phyloP scores from a whole-genome alignment of 2,113 vertebrate genomes.

The Aythya baeri region DNA sequence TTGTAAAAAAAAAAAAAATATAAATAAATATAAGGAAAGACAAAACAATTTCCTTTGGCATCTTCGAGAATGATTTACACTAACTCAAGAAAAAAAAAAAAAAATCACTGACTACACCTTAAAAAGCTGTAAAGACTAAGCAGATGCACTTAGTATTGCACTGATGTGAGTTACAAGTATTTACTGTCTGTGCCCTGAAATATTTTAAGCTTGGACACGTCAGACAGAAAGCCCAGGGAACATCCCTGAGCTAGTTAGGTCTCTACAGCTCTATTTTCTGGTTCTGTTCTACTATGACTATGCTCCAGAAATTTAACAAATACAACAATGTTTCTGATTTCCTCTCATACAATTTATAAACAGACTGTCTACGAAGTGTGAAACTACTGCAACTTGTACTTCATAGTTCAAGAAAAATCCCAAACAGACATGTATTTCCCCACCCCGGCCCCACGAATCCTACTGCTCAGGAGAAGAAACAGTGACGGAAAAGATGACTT shows the following conservation, averaged over 20 bases:
- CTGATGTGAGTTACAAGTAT: constrained; percentile 58
- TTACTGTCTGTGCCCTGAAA: constrained; percentile 28
- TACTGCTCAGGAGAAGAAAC: constrained; percentile 30
- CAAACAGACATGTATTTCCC: neutral
- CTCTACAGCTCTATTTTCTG: neutral
- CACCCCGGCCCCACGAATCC: neutral
- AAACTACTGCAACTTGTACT: neutral
- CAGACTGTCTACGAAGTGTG: neutral
- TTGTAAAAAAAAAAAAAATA: constrained; percentile 42
- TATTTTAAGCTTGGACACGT: neutral
- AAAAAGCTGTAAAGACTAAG: constrained; percentile 61
- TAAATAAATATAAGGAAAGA: constrained; percentile 68
- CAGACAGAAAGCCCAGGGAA: neutral
- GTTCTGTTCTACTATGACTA: neutral
- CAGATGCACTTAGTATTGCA: constrained; percentile 69
- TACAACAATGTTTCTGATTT: constrained; percentile 67
- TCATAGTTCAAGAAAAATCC: constrained; percentile 28
- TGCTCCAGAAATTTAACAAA: constrained; percentile 57
- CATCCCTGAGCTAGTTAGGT: neutral
- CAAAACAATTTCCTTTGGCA: constrained; percentile 82
- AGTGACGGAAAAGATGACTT: constrained; percentile 42
- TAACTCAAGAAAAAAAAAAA: constrained; percentile 61
- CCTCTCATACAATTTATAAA: constrained; percentile 43
- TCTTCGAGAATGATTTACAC: constrained; percentile 73
- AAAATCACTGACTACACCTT: constrained; percentile 57